Base-by-base conservation (phyloP, 2,113 vertebrate species). In the Brienomyrus longianalis region DNA sequence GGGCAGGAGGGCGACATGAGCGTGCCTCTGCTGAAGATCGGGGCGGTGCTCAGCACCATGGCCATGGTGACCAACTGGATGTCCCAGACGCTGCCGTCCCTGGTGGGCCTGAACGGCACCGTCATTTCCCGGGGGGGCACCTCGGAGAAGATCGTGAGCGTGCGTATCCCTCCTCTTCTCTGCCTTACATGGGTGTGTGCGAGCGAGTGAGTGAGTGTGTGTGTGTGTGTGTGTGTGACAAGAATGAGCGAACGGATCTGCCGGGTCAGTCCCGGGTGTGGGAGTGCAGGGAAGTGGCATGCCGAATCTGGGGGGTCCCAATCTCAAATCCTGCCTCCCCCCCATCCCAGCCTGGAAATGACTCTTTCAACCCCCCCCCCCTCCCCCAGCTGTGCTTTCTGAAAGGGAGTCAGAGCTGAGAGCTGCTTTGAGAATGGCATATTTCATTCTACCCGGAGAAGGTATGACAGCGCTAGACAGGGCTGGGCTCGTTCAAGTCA, bases 11-110 rank as follows among this genome's bases (percentile, higher is more conserved):
- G 91, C 92, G 94, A 93, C 91, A 97, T 97, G 96, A 97, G 95
- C 48, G 97, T 97, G 90, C 97, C 97, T 83, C 95, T 97, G 95
- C 94, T 97, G 91, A 97, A 97, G 95, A 97, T 97, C 86, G 97
- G 97, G 90, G 97, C 97, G 92, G 97, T 97, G 95, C 97, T 97
- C 93, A 97, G 97, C 96, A 97, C 97, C 90, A 97, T 97, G 97
- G 97, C 97, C 92, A 97, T 97, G 97, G 97, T 97, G 93, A 97
- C 97, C 92, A 97, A 97, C 95, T 97, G 97, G 97, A 97, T 97
- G 97, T 97, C 97, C 93, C 97, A 97, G 96, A 97, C 97, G 27
- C 93, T 97, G 85, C 97, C 97, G 39, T 97, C 97, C 2, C 96
- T 97, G 84, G 97, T 98, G 94, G 97, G 97, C 92, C 97, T 97